Evolutionary conservation across 2,888 invertebrate genomes (phyloP).

Genomic region (Sminthurides aquaticus): DNA sequence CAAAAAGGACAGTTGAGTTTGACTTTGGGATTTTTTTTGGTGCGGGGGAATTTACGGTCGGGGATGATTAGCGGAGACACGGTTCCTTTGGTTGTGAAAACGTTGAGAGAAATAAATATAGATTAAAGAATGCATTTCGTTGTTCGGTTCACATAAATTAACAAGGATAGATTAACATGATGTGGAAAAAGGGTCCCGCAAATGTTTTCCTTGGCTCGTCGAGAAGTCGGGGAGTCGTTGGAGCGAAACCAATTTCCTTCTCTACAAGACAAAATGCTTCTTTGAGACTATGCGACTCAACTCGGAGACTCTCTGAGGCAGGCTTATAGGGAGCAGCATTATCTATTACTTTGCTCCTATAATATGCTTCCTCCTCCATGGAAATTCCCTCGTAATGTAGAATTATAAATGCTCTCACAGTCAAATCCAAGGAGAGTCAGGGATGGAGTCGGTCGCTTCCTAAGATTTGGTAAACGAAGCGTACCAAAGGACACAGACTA

Average conservation of each 20-base stretch:
- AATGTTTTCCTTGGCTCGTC: constrained; percentile 44
- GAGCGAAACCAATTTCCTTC: constrained; percentile 44
- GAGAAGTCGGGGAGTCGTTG: constrained; percentile 43
- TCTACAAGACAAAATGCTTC: constrained; percentile 42
- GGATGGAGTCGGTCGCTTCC: no score
- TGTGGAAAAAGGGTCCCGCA: constrained; percentile 43
- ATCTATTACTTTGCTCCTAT: no score
- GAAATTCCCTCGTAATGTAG: neutral
- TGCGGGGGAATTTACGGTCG: constrained; percentile 38
- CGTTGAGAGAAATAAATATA: constrained; percentile 43
- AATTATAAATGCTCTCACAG: neutral
- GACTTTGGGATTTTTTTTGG: constrained; percentile 3
- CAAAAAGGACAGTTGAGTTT: constrained; percentile 22
- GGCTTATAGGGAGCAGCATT: no score
- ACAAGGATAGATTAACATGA: constrained; percentile 44
- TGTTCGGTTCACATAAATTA: constrained; percentile 44
- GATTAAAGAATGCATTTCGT: constrained; percentile 44
- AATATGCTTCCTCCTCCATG: neutral
- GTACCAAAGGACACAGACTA: no score
- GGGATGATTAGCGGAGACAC: constrained; percentile 44
- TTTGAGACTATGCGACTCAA: constrained; percentile 39
- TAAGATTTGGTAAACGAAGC: no score
- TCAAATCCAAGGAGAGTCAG: no score
- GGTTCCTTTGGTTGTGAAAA: constrained; percentile 43
- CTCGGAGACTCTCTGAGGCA: no score